Base-by-base conservation (phyloP, 2,113 vertebrate genomes). In the Pyrgilauda ruficollis region DNA sequence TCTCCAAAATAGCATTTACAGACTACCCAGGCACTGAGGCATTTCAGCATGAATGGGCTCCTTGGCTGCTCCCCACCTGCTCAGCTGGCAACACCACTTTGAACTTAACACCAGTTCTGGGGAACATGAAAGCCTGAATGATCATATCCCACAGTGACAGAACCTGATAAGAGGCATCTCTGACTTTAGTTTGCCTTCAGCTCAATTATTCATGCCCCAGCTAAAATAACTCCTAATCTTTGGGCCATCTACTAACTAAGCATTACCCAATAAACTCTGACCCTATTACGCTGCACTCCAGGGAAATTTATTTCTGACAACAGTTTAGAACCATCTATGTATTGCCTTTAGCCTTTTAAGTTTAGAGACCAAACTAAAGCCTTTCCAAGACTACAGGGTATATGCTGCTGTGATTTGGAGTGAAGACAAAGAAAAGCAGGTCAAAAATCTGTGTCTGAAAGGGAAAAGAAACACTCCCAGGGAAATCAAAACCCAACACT, bases 251-350 rank as follows among this genome's bases (percentile, higher is more conserved):
- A 58, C 87, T 93, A 50, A 87, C 62, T 61, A 37, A 94, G 55
- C 35, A 62, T 86, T 94, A 81, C 75, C 59, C 68, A 94, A 53
- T 95, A 96, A 94, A 92, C 90, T 94, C 79, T 94, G 78, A 95
- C 70, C 66, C 46, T 87, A 19, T 96, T 87, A 93, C 70, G 78
- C 13, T 88, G 59, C 19, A 31, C 37, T 46, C 27, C 23, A 30
- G 47, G 59, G 87, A 95, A 83, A 70, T 88, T 77, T 86, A 67
- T 88, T 93, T 92, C 76, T 93, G 72, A 93, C 84, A 82, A 69
- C 30, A 14, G 53, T 70, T 94, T 77, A 87, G 50, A 88, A n/a
- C 59, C 37, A 61, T 50, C 44, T 63, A 28, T 39, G 21, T 33
- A 30, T 75, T 70, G 43, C 72, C 74, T 76, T 80, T 67, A 86